These are phyloP conservation scores for Adelognathus sp. DNA, from an alignment of 2,888 invertebrate genomes.

Conservation along the genomic window DNA sequence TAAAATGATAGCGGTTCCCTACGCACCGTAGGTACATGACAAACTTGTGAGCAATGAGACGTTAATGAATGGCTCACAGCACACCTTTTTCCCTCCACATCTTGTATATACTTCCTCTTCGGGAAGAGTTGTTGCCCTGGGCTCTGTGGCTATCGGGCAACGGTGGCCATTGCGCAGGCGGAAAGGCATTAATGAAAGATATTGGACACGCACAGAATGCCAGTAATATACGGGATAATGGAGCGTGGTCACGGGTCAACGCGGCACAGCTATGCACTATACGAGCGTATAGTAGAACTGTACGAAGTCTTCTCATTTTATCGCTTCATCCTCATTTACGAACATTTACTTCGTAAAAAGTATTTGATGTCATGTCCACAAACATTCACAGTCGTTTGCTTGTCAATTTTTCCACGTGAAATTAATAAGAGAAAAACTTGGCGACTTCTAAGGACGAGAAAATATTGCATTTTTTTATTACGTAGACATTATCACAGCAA, in stretches of 20 bases:
- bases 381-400: too few species aligned
- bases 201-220: conserved; percentile 22
- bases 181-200: conserved; percentile 23
- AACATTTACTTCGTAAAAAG: too few species aligned
- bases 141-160: background rate
- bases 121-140: background rate
- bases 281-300: too few species aligned
- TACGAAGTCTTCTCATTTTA: too few species aligned
- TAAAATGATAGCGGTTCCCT: too few species aligned
- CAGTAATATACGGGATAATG: background rate
- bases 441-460: too few species aligned
- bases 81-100: background rate
- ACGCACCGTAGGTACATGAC: background rate
- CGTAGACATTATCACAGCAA: too few species aligned
- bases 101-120: background rate
- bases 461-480: too few species aligned
- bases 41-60: background rate
- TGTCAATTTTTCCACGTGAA: too few species aligned
- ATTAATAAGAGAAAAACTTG: too few species aligned
- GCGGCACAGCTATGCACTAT: background rate
- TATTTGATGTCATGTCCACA: too few species aligned
- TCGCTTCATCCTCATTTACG: too few species aligned
- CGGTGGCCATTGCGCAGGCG: conserved; percentile 22
- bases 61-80: background rate
- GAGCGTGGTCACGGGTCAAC: background rate